phyloP scores from a whole-genome alignment of 2,797 vertebrate species.

The Hyperoplus lanceolatus region DNA sequence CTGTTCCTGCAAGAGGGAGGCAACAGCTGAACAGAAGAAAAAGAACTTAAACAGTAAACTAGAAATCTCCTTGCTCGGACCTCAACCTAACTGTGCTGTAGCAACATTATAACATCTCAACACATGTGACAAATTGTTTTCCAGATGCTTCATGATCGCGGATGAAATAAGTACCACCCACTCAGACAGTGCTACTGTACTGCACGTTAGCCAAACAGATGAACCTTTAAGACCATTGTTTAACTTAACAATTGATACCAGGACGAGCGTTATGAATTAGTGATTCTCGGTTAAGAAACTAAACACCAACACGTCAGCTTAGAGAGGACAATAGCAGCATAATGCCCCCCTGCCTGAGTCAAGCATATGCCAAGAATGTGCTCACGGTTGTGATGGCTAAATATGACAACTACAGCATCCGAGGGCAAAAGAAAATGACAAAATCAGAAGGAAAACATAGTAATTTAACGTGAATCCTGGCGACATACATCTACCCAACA shows the following conservation, averaged over 20 bases:
- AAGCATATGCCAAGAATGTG: conserved; percentile 54
- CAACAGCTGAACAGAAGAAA: conserved; percentile 12
- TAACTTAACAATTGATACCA: conserved; percentile 31
- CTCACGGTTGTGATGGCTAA: conserved; percentile 54
- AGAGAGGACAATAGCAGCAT: conserved; percentile 42
- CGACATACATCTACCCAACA: conserved; percentile 23
- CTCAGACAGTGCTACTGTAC: conserved; percentile 16
- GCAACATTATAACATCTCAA: conserved; percentile 21
- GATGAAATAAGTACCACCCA: conserved; percentile 30
- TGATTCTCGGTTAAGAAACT: conserved; percentile 20
- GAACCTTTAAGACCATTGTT: conserved; percentile 21
- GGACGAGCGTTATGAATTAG: conserved; percentile 23
- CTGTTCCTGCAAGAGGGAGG: conserved; percentile 6
- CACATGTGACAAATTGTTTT: conserved; percentile 5
- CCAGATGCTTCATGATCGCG: background rate
- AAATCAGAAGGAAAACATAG: conserved; percentile 36
- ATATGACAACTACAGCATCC: conserved; percentile 59
- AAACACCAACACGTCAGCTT: background rate
- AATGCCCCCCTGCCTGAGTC: conserved; percentile 11
- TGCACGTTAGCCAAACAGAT: conserved; percentile 5
- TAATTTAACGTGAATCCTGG: conserved; percentile 17
- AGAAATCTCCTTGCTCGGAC: conserved; percentile 1
- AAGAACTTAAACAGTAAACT: background rate
- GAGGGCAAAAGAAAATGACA: conserved; percentile 25
- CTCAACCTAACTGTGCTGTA: background rate